Base-by-base conservation (phyloP, 2,888 invertebrate species). In the Celastrina argiolus region DNA sequence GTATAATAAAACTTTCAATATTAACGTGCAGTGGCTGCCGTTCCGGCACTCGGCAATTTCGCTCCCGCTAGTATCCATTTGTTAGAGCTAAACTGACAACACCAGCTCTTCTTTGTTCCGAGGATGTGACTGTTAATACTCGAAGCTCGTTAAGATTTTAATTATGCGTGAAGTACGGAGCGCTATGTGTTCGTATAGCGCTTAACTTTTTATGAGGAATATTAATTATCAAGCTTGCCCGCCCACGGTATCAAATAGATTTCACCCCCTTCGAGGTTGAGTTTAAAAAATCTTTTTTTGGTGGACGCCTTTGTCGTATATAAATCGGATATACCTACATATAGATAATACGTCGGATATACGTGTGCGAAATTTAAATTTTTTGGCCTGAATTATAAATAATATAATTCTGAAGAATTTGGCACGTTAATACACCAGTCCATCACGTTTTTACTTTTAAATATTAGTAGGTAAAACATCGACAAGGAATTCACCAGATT, bases 1-100 rank as follows among this genome's bases (percentile, higher is more conserved):
- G 69, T 64, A 66, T 66, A 73, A 70, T 71, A 71, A 67, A 72
- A 74, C 69, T 74, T 74, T 70, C 70, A 73, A 72, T 74, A 75
- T 74, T 72, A 75, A 72, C 71, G 73, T 70, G 69, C 71, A 72
- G 70, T 70, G 71, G 71, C 69, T 66, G 67, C 71, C 64, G 71
- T 70, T 74, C 71, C 71, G 64, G 69, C 64, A 67, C 69, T 65
- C 64, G 66, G 71, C 71, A 71, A 71, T 71, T 70, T 68, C 66
- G 58, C 69, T 67, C 51, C 68, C 65, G 70, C 69, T 69, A 66
- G 58, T 56, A 51, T 45, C 67, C 69, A 72, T 72, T 72, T 71
- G 70, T 70, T 69, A 70, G 18, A 31, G 36, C 51, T 68, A 34
- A 67, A 69, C 67, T 67, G 68, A 68, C 69, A 68, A 16, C 39